Conservation (phyloP, 2,113 vertebrate species). For the Gorilla gorilla region DNA sequence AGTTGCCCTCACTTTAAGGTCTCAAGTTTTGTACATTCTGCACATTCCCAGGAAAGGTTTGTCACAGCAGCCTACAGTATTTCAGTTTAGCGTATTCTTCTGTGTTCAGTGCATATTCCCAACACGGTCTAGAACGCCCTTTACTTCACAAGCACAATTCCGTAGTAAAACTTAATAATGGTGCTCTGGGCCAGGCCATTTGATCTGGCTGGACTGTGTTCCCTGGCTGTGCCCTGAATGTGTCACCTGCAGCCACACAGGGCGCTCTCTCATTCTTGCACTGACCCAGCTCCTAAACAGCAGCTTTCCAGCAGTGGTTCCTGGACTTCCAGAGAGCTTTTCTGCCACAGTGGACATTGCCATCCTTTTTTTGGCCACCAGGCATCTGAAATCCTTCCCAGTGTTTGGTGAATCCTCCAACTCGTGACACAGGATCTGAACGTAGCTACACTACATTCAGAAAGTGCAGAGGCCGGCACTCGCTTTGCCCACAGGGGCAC, state of each 20-base stretch:
- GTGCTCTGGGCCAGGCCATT: neutral
- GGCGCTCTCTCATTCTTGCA: too few species aligned
- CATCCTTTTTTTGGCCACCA: neutral
- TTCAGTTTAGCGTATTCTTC: neutral
- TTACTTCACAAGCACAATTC: neutral
- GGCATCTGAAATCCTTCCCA: neutral
- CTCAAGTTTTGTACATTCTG: neutral
- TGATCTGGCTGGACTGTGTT: neutral
- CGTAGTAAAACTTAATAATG: neutral
- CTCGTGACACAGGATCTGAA: neutral
- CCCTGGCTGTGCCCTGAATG: neutral
- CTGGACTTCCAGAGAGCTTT: neutral
- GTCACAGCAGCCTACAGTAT: neutral
- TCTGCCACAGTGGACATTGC: neutral
- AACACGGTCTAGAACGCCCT: neutral
- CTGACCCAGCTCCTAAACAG: neutral
- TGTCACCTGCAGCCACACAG: too few species aligned
- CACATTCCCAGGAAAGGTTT: neutral
- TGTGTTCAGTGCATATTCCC: neutral
- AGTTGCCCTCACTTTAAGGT: neutral
- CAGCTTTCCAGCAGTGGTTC: neutral
- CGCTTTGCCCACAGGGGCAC: neutral
- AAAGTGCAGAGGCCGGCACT: neutral
- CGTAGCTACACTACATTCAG: neutral
- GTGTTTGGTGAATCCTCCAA: neutral